Conservation (phyloP, 2,797 vertebrate species). For the Arctocebus calabarensis region DNA sequence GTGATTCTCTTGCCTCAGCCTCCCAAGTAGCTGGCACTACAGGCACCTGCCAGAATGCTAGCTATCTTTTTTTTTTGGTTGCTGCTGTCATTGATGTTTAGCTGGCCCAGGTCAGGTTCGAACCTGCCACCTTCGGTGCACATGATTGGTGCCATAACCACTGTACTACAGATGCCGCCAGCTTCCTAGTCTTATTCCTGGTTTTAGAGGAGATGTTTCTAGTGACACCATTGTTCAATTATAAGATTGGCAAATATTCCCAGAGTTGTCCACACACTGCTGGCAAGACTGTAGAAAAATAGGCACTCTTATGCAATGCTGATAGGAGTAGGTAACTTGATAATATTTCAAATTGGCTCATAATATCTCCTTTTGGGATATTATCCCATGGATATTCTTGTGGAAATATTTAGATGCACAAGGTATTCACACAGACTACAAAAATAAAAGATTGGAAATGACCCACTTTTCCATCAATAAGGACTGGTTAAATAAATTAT, state of each 20-base stretch:
- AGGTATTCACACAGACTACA: neutral
- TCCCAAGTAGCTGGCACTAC: too few relatives aligned
- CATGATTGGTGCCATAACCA: too few relatives aligned
- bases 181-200: neutral
- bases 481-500: neutral
- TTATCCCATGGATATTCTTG: neutral
- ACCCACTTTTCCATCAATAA: neutral
- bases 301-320: neutral
- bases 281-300: neutral
- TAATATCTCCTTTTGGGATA: conserved; percentile 16
- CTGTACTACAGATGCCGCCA: too few relatives aligned
- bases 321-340: neutral
- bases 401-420: neutral
- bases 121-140: too few relatives aligned
- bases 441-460: neutral
- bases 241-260: neutral
- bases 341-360: conserved; percentile 2
- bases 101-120: too few relatives aligned
- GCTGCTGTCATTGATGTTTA: too few relatives aligned
- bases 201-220: neutral
- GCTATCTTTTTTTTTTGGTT: too few relatives aligned
- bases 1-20: too few relatives aligned
- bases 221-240: neutral
- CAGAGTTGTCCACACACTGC: too few relatives aligned
- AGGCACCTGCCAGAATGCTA: too few relatives aligned